Percentiles rank a stretch among this genome's conserved stretches.
These are phyloP conservation scores for Phymanthus crucifer DNA, from an alignment of 92 coral and sea anemone species.

Conservation along the genomic window DNA sequence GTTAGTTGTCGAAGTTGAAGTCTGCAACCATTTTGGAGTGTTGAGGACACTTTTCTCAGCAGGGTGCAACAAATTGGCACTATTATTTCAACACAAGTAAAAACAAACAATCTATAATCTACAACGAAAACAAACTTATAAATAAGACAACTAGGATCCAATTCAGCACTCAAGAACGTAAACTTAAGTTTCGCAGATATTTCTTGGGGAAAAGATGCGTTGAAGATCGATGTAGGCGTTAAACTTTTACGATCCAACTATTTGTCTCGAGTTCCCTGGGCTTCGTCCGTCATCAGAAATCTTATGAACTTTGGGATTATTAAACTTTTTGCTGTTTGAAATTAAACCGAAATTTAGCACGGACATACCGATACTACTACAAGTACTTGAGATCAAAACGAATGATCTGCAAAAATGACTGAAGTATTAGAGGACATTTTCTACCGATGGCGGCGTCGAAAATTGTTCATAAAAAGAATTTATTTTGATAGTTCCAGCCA, in stretches of 20 bases:
- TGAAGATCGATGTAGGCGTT: not conserved
- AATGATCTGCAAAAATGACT: not conserved
- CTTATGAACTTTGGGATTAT: slow-evolving; percentile 12
- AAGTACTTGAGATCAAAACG: not conserved
- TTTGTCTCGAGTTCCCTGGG: not conserved
- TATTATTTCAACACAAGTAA: not conserved
- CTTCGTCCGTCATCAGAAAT: not conserved
- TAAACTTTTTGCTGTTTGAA: not conserved
- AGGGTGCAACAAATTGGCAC: not conserved
- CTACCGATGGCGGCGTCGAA: no score
- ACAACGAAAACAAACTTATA: not conserved
- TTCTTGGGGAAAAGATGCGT: not conserved
- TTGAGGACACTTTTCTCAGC: not conserved
- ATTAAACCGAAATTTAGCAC: slow-evolving; percentile 6
- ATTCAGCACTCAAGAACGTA: not conserved
- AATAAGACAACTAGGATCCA: not conserved
- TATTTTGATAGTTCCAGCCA: no score
- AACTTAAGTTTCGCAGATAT: not conserved
- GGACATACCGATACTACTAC: not conserved
- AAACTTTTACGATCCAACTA: not conserved
- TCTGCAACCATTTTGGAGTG: not conserved
- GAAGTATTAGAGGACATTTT: no score
- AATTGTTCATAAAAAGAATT: no score
- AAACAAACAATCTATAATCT: not conserved
- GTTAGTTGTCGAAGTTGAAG: not conserved